These are phyloP conservation scores for Arothron firmamentum DNA, from an alignment of 2,113 vertebrate genomes.

Conservation along the genomic window DNA sequence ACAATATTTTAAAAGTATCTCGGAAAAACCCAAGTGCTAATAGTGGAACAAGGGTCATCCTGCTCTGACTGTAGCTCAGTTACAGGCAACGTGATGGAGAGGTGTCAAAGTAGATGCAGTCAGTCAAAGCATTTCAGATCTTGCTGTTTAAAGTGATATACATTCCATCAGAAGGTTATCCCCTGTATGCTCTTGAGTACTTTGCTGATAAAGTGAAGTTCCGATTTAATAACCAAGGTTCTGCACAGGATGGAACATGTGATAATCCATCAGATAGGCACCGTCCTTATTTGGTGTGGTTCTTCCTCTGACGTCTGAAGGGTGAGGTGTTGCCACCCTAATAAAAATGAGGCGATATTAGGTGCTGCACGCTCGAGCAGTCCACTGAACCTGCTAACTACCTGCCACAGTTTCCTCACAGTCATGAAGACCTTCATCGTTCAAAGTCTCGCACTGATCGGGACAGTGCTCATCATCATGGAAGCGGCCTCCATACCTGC, in stretches of 20 bases:
- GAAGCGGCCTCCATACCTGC: background rate
- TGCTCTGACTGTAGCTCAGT: no score
- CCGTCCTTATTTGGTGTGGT: slow-evolving; percentile 45
- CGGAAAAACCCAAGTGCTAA: no score
- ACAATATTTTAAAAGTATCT: no score
- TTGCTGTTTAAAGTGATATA: no score
- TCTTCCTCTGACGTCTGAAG: slow-evolving; percentile 27
- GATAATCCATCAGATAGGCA: slow-evolving; percentile 10
- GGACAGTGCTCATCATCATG: background rate
- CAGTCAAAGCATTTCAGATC: no score
- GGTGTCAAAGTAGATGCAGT: no score
- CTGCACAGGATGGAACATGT: slow-evolving; percentile 11
- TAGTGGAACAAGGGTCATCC: no score
- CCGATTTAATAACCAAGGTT: background rate
- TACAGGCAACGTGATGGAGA: no score
- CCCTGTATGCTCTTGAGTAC: background rate
- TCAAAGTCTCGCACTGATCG: background rate
- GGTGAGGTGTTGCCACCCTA: slow-evolving; percentile 9
- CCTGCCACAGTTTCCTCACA: background rate
- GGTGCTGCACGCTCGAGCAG: background rate
- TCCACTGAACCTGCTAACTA: slow-evolving; percentile 13
- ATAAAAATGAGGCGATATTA: background rate
- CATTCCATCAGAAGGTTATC: no score
- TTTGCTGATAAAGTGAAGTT: slow-evolving; percentile 1
- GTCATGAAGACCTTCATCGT: slow-evolving; percentile 41